These are phyloP conservation scores for Alsophila aescularia DNA, from an alignment of 2,888 invertebrate species.

Conservation along the genomic window DNA sequence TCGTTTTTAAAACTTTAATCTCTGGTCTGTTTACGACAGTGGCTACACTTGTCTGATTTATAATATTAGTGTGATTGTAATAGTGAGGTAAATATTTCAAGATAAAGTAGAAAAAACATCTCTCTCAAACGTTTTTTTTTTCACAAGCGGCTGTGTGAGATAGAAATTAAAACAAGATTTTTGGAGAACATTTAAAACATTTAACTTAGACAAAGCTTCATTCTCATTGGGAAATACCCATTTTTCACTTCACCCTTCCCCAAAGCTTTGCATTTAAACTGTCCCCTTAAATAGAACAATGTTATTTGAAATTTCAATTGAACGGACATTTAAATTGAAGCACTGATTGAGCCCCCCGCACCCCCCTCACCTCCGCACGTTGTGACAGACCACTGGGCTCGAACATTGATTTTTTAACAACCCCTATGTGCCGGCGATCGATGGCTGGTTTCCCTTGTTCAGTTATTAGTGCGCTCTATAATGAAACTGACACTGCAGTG, in stretches of 20 bases:
- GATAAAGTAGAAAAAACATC: too few species aligned
- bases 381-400: conserved; percentile 27
- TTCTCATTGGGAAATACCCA: neutral
- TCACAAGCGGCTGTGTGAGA: too few species aligned
- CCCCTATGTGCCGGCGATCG: conserved; percentile 16
- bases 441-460: conserved; percentile 9
- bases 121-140: too few species aligned
- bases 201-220: too few species aligned
- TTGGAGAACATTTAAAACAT: too few species aligned
- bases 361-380: conserved; percentile 1
- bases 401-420: conserved; percentile 34
- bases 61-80: too few species aligned
- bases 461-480: neutral
- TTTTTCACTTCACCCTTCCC: neutral
- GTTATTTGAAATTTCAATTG: conserved; percentile 21
- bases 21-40: too few species aligned
- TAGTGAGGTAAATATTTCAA: too few species aligned
- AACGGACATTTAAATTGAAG: conserved; percentile 18
- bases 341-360: conserved; percentile 15
- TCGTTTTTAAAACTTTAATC: too few species aligned
- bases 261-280: neutral
- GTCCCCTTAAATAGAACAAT: conserved; percentile 12
- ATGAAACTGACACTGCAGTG: too few species aligned
- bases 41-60: too few species aligned
- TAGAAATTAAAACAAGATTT: too few species aligned